These are phyloP conservation scores for Tragelaphus eurycerus DNA, from an alignment of 2,797 vertebrate species.

Conservation along the genomic window DNA sequence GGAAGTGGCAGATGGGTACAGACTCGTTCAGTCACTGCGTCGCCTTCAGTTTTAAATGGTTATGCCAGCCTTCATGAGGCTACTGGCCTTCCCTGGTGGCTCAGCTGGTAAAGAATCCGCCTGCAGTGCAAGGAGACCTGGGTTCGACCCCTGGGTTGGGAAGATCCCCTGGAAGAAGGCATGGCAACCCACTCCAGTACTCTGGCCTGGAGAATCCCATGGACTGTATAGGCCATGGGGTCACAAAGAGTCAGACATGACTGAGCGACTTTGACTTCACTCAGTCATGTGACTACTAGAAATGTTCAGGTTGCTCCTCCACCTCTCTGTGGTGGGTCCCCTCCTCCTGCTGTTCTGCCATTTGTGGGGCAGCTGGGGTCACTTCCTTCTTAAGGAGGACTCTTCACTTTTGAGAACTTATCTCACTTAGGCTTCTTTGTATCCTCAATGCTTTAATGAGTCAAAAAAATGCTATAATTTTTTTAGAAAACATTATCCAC, in stretches of 20 bases:
- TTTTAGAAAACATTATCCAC: background rate
- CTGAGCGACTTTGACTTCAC: background rate
- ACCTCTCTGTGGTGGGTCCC: background rate
- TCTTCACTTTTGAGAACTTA: background rate
- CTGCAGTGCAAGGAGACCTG: background rate
- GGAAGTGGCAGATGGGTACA: accelerated
- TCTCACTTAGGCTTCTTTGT: background rate
- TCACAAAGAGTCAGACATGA: background rate
- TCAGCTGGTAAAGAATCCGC: background rate
- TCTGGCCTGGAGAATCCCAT: background rate
- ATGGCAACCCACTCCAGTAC: background rate
- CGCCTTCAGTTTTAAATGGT: background rate
- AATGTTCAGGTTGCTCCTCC: background rate
- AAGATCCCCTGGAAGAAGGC: background rate
- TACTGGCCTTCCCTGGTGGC: background rate
- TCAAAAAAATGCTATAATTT: too few relatives aligned
- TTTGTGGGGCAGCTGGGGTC: background rate
- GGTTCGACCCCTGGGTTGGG: background rate
- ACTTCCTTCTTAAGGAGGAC: background rate
- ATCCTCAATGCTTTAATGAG: background rate
- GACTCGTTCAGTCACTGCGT: accelerated
- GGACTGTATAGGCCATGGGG: background rate
- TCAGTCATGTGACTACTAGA: background rate
- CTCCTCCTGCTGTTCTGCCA: background rate
- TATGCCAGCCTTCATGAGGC: background rate